These are phyloP conservation scores for Eupithecia abbreviata DNA, from an alignment of 2,888 invertebrate species.

Conservation along the genomic window DNA sequence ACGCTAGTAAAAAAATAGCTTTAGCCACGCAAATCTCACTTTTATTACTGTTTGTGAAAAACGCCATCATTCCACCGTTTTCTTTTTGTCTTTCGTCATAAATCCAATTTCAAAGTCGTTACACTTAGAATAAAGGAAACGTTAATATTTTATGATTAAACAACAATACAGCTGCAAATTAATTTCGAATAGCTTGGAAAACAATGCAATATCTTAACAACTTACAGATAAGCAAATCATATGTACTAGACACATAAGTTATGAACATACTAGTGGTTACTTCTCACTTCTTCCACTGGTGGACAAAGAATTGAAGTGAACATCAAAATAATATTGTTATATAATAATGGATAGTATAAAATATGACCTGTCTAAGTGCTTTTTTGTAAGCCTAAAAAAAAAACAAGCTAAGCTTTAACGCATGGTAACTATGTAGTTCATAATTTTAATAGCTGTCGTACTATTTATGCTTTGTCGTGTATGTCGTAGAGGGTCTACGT, in stretches of 20 bases:
- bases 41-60: constrained; percentile 38
- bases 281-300: too few relatives aligned
- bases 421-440: background rate
- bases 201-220: constrained; percentile 23
- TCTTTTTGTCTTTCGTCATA: constrained; percentile 29
- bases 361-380: too few relatives aligned
- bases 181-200: constrained; percentile 30
- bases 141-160: constrained; percentile 45
- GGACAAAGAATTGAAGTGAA: too few relatives aligned
- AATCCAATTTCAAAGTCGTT: constrained; percentile 44
- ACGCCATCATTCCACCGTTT: constrained; percentile 26
- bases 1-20: constrained; percentile 35
- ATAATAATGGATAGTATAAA: too few relatives aligned
- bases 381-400: too few relatives aligned
- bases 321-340: too few relatives aligned
- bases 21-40: constrained; percentile 34
- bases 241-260: too few relatives aligned
- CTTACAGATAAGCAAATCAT: too few relatives aligned
- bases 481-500: constrained; percentile 35
- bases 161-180: constrained; percentile 42
- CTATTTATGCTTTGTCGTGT: constrained; percentile 36
- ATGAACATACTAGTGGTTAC: too few relatives aligned
- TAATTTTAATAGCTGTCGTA: constrained; percentile 24
- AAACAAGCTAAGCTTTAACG: background rate
- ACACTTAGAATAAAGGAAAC: constrained; percentile 37